Evolutionary conservation across 2,888 invertebrate genomes (phyloP).

Genomic region (Lysandra bellargus): DNA sequence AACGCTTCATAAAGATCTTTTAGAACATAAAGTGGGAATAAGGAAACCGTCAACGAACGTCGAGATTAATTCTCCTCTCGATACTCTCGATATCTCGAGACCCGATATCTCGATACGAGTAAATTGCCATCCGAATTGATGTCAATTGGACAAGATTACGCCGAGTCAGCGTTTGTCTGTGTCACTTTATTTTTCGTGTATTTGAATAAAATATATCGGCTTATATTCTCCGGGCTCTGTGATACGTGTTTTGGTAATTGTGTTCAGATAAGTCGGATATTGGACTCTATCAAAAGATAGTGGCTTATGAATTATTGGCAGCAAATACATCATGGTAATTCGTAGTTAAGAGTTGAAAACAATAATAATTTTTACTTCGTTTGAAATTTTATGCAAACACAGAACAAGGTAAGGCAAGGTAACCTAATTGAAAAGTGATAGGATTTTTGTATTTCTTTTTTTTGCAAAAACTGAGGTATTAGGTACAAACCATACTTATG

Average conservation of each 20-base stretch:
- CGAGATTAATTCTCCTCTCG: slow-evolving; percentile 16
- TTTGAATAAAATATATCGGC: slow-evolving; percentile 5
- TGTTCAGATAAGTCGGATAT: neutral
- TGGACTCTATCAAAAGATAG: neutral
- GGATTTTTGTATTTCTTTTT: too few relatives aligned
- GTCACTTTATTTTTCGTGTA: slow-evolving; percentile 11
- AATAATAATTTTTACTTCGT: neutral
- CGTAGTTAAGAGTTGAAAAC: neutral
- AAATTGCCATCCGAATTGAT: slow-evolving; percentile 22
- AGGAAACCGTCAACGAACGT: slow-evolving; percentile 8
- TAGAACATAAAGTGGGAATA: neutral
- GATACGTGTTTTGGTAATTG: neutral
- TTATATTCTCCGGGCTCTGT: neutral
- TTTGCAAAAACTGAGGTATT: too few relatives aligned
- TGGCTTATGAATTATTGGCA: neutral
- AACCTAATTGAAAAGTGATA: too few relatives aligned
- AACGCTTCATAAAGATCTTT: neutral
- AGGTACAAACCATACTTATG: too few relatives aligned
- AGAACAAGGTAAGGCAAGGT: too few relatives aligned
- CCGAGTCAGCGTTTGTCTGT: neutral
- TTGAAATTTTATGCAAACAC: neutral
- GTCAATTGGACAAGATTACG: slow-evolving; percentile 18
- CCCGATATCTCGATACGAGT: slow-evolving; percentile 21
- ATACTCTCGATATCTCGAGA: slow-evolving; percentile 5
- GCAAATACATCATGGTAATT: too few relatives aligned